Base-by-base conservation (phyloP, 2,113 vertebrate genomes). In the Echinops telfairi region DNA sequence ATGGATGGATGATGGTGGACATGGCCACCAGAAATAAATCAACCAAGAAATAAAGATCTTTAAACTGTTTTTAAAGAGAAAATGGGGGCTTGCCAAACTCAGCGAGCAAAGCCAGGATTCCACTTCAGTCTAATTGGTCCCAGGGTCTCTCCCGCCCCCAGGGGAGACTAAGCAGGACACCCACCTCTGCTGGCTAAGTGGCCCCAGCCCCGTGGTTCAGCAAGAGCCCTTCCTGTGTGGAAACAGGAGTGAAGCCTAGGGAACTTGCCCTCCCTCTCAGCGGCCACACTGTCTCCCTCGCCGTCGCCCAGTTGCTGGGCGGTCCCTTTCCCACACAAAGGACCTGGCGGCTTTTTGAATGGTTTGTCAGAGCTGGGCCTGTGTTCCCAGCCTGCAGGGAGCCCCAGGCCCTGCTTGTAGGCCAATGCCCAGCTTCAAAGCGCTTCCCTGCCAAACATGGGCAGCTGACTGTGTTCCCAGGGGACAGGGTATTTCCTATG, bases 381-480 rank as follows among this genome's bases (percentile, higher is more conserved):
- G 14, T 11, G 81, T 86, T 75, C 92, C 95, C 87, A 86, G 93
- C n/a, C 83, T 53, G 1, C 25, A 0, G 1, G 73, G 89, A 85
- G 75, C 83, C 89, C 33, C 53, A 47, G 89, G 57, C 80, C 57
- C 78, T 0, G 68, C 53, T 10, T 1, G 0, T 36, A 82, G 89
- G 83, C 82, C 0, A 25, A 57, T 14, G n/a, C 79, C 86, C 95
- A 95, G 86, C 58, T 88, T 60, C 87, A 20, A 60, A 75, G 88
- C 14, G 6, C 83, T 92, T 95, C 83, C 89, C 86, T 20, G 78
- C 75, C 92, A 71, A 81, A 62, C 14, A 1, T n/a, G 36, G 23
- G 80, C 89, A 86, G 89, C 93, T 94, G 96, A 94, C 86, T 1
- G 0, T n/a, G 62, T 86, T 94, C 95, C 84, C 95, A 86, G 3